phyloP scores from a whole-genome alignment of 2,797 vertebrate genomes.

The Mus caroli region DNA sequence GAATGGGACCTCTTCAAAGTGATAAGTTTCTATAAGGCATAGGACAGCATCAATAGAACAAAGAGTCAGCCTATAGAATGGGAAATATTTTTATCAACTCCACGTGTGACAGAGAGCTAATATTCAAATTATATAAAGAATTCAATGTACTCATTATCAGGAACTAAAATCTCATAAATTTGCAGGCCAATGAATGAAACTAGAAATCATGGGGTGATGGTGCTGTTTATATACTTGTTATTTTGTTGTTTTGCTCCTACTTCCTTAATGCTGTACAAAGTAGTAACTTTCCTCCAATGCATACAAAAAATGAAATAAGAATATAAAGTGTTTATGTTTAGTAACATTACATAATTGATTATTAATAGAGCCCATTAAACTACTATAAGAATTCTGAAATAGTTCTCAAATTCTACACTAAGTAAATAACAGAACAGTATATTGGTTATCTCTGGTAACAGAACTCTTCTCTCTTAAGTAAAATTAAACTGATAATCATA shows the following conservation, averaged over 20 bases:
- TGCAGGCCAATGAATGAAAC: background rate
- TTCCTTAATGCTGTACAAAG: background rate
- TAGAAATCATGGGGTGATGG: background rate
- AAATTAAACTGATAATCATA: background rate
- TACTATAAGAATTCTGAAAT: background rate
- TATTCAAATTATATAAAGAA: background rate
- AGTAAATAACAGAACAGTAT: background rate
- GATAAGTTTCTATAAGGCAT: background rate
- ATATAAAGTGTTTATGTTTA: background rate
- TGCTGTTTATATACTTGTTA: background rate
- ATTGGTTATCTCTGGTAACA: background rate
- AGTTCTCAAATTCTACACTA: background rate
- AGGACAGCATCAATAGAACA: background rate
- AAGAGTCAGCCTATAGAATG: background rate
- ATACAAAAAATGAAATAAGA: background rate
- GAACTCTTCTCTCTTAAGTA: background rate
- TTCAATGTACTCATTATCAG: background rate
- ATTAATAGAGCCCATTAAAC: background rate
- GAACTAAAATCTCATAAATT: background rate
- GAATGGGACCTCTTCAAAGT: background rate
- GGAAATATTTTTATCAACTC: background rate
- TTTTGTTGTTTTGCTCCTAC: background rate
- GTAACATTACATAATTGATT: background rate
- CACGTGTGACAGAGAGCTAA: background rate
- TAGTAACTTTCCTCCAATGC: background rate